Conservation (phyloP, 2,797 vertebrate genomes). For the Acanthurus lineatus region DNA sequence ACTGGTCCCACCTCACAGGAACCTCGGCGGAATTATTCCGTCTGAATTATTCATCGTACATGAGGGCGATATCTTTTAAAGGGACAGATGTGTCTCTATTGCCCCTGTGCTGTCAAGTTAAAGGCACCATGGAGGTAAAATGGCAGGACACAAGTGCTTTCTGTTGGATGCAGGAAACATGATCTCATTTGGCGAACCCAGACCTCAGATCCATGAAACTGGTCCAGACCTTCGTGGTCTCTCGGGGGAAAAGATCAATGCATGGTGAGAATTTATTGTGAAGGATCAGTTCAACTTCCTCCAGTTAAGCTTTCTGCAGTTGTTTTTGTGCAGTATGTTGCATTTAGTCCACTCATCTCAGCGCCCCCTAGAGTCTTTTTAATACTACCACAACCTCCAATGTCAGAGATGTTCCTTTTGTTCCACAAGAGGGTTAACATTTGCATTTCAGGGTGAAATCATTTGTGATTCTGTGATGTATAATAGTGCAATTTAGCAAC, state of each 20-base stretch:
- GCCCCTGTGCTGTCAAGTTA: slow-evolving; percentile 71
- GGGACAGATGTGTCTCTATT: slow-evolving; percentile 68
- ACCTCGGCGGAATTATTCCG: slow-evolving; percentile 75
- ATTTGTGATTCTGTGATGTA: no score
- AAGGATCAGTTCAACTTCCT: slow-evolving; percentile 36
- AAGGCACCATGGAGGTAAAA: slow-evolving; percentile 42
- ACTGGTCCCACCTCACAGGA: slow-evolving; percentile 78
- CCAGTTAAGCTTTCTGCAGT: slow-evolving; percentile 21
- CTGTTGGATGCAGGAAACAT: slow-evolving; percentile 35
- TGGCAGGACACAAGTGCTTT: slow-evolving; percentile 29
- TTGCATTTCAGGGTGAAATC: no score
- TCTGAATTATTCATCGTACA: slow-evolving; percentile 83
- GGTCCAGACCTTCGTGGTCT: slow-evolving; percentile 5
- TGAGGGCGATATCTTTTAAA: slow-evolving; percentile 81
- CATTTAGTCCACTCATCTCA: no score
- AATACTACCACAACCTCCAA: no score
- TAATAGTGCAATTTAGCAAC: no score
- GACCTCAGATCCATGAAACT: slow-evolving; percentile 46
- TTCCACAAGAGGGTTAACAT: no score
- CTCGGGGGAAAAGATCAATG: slow-evolving; percentile 21
- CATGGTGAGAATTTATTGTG: slow-evolving; percentile 25
- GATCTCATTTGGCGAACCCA: slow-evolving; percentile 27
- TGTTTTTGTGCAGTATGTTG: background rate
- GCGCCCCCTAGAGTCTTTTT: no score
- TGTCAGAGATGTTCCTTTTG: no score